A percentile compares a stretch with the other conserved stretches of the same genome.
phyloP scores from a whole-genome alignment of 2,797 vertebrate genomes.

The Lithobates sylvaticus region DNA sequence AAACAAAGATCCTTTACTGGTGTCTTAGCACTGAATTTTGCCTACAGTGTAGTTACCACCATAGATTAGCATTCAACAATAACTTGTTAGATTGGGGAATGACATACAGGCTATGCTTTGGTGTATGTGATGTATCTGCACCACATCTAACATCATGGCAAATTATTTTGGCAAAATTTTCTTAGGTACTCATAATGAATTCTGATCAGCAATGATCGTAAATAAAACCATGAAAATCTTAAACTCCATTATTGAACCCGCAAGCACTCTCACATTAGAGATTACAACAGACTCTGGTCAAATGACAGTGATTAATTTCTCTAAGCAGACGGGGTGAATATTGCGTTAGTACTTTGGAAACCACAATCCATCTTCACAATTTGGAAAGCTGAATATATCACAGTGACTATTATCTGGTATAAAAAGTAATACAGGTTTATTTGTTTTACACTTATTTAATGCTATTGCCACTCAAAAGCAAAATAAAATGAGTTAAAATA shows the following conservation, averaged over 20 bases:
- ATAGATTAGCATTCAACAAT: no score
- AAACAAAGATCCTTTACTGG: no score
- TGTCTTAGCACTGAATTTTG: no score
- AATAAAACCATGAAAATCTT: slow-evolving; percentile 30
- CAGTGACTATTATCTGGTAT: slow-evolving; percentile 13
- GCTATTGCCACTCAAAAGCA: not conserved
- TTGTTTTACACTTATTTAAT: slow-evolving; percentile 14
- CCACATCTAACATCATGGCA: not conserved
- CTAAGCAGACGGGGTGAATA: slow-evolving; percentile 26
- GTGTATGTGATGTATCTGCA: no score
- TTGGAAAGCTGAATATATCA: slow-evolving; percentile 32
- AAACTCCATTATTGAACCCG: slow-evolving; percentile 27
- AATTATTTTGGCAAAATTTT: not conserved
- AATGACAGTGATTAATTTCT: slow-evolving; percentile 58
- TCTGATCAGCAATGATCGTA: slow-evolving; percentile 4
- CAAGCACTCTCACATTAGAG: slow-evolving; percentile 16
- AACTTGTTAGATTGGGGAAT: no score
- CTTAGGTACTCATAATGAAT: not conserved
- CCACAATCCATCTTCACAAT: slow-evolving; percentile 34
- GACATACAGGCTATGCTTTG: no score
- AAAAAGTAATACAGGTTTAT: slow-evolving; percentile 7
- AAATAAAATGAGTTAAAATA: slow-evolving; percentile 16
- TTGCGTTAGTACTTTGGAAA: slow-evolving; percentile 15
- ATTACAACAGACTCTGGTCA: slow-evolving; percentile 34
- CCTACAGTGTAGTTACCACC: no score